Conservation (phyloP, 2,113 vertebrate species). For the Phasianus colchicus region DNA sequence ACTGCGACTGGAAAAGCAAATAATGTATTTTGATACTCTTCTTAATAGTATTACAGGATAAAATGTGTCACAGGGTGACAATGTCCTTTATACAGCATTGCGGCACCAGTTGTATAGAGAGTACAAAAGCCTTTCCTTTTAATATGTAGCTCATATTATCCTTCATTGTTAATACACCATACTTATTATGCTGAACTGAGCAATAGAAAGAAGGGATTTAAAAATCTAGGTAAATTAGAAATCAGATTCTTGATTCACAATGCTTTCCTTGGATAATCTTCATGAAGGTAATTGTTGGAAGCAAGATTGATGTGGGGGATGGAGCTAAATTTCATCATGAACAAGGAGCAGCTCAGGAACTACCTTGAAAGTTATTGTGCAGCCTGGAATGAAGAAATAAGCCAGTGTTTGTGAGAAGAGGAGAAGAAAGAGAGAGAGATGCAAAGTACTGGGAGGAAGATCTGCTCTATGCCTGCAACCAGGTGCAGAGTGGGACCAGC, state of each 20-base stretch:
- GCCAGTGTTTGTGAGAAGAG: background rate
- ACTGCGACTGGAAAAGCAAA: slow-evolving; percentile 59
- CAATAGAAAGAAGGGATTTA: background rate
- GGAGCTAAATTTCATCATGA: background rate
- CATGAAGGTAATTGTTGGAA: background rate
- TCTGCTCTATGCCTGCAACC: background rate
- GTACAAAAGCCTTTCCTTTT: background rate
- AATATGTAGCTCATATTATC: background rate
- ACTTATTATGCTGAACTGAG: background rate
- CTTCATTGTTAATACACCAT: background rate
- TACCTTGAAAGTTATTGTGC: background rate
- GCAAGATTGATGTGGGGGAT: background rate
- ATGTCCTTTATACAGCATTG: background rate
- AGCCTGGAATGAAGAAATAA: background rate
- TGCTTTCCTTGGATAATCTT: background rate
- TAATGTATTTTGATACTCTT: slow-evolving; percentile 62
- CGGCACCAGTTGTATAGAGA: background rate
- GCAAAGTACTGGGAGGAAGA: background rate
- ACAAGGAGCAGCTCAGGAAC: background rate
- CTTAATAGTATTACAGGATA: slow-evolving; percentile 58
- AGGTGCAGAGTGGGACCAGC: accelerated
- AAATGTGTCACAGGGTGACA: slow-evolving; percentile 51
- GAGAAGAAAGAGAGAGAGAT: background rate
- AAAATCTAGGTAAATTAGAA: slow-evolving; percentile 15
- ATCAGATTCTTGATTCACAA: background rate